A percentile compares a stretch with the other conserved stretches of the same genome.
phyloP scores from a whole-genome alignment of 2,113 vertebrate genomes.

The Danio rerio region DNA sequence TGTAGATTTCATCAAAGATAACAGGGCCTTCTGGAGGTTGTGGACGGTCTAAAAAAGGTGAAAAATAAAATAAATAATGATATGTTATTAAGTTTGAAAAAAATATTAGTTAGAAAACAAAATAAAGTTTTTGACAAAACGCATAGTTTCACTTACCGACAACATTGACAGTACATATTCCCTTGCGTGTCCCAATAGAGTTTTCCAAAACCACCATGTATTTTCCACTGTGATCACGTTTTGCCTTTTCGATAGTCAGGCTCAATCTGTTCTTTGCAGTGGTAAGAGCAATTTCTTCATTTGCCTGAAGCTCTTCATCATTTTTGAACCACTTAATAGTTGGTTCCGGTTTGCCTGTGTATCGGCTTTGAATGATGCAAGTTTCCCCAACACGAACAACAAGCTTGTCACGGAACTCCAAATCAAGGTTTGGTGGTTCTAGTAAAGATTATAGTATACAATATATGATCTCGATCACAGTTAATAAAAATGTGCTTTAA shows the following conservation, averaged over 20 bases:
- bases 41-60: conserved; percentile 84
- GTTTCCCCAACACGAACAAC: conserved; percentile 90
- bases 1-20: conserved; percentile 91
- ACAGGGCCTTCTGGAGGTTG: conserved; percentile 94
- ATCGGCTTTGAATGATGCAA: conserved; percentile 87
- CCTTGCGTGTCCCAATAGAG: conserved; percentile 85
- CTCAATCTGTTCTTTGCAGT: conserved; percentile 83
- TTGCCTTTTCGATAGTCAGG: conserved; percentile 84
- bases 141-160: conserved; percentile 83
- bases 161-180: conserved; percentile 88
- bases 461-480: neutral
- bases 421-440: conserved; percentile 92
- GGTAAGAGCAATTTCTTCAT: conserved; percentile 82
- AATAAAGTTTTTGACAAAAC: conserved; percentile 6
- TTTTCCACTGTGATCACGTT: conserved; percentile 89
- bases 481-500: too few species aligned
- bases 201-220: conserved; percentile 90
- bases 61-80: neutral
- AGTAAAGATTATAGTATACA: neutral
- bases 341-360: conserved; percentile 88
- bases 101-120: neutral
- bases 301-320: conserved; percentile 82
- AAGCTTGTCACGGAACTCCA: conserved; percentile 92
- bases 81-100: neutral
- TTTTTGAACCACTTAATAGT: conserved; percentile 90